These are phyloP conservation scores for Gastrophryne carolinensis DNA, from an alignment of 2,797 vertebrate genomes.

Conservation along the genomic window DNA sequence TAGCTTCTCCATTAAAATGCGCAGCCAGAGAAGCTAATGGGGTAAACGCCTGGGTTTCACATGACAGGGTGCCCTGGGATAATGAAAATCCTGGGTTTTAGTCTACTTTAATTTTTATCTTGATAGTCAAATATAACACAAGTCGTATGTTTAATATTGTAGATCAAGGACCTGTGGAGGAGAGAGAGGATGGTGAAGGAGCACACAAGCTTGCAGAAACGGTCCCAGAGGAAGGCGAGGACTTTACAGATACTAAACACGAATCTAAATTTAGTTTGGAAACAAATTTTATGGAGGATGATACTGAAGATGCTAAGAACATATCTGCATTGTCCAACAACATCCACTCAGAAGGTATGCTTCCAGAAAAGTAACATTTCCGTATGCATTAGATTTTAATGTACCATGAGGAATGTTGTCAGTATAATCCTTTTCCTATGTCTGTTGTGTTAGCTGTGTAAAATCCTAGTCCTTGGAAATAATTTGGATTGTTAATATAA, in stretches of 20 bases:
- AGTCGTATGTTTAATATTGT: neutral
- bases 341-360: conserved; percentile 62
- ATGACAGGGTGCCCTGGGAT: too few relatives aligned
- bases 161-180: neutral
- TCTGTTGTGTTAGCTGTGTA: neutral
- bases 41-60: too few relatives aligned
- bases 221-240: conserved; percentile 58
- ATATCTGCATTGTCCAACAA: conserved; percentile 26
- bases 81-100: too few relatives aligned
- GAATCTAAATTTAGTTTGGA: conserved; percentile 89
- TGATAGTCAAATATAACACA: neutral
- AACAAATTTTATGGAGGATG: conserved; percentile 78
- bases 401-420: too few relatives aligned
- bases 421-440: neutral
- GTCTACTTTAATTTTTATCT: neutral
- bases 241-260: conserved; percentile 81
- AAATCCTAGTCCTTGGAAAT: neutral
- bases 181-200: conserved; percentile 52
- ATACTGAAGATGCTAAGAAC: conserved; percentile 49
- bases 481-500: neutral
- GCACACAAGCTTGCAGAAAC: conserved; percentile 44
- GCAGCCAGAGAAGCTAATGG: too few relatives aligned
- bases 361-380: too few relatives aligned
- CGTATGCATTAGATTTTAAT: too few relatives aligned
- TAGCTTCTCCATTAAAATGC: too few relatives aligned